These are phyloP conservation scores for Ovibos moschatus DNA, from an alignment of 2,113 vertebrate species.

Conservation along the genomic window DNA sequence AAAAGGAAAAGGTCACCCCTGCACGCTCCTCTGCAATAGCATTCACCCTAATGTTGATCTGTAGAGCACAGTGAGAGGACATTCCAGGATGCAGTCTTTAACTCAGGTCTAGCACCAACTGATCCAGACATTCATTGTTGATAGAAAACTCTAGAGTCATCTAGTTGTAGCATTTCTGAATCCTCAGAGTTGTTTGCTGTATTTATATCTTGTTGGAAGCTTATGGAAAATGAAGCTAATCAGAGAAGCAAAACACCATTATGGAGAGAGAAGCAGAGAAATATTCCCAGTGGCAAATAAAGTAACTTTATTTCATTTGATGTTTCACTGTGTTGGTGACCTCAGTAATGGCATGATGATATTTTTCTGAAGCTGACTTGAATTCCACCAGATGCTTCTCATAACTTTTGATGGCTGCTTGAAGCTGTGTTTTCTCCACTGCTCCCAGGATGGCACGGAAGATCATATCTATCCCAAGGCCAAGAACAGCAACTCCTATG, in stretches of 20 bases:
- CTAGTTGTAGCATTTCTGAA: neutral
- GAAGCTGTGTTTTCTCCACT: constrained; percentile 80
- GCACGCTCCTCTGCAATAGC: neutral
- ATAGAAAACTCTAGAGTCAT: neutral
- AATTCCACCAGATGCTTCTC: constrained; percentile 82
- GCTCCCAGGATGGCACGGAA: constrained; percentile 82
- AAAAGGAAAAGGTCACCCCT: neutral
- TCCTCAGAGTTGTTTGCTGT: neutral
- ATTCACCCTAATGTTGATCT: neutral
- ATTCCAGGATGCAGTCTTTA: neutral
- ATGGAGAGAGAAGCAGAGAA: neutral
- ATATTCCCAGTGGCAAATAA: neutral
- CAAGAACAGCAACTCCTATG: constrained; percentile 79
- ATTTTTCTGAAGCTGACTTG: constrained; percentile 81
- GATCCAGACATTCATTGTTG: neutral
- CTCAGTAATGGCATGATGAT: constrained; percentile 75
- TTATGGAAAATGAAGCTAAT: neutral
- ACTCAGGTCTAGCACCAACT: neutral
- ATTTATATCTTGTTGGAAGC: neutral
- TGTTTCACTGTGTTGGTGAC: constrained; percentile 76
- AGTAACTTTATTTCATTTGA: constrained; percentile 66
- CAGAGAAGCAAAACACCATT: neutral
- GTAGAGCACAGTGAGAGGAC: neutral
- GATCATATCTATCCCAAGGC: constrained; percentile 83
- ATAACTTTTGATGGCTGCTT: constrained; percentile 79